Evolutionary conservation across 2,888 invertebrate species (phyloP), one percentile per base, ranked within the genome.

Genomic region (Drosophila mercatorum): DNA sequence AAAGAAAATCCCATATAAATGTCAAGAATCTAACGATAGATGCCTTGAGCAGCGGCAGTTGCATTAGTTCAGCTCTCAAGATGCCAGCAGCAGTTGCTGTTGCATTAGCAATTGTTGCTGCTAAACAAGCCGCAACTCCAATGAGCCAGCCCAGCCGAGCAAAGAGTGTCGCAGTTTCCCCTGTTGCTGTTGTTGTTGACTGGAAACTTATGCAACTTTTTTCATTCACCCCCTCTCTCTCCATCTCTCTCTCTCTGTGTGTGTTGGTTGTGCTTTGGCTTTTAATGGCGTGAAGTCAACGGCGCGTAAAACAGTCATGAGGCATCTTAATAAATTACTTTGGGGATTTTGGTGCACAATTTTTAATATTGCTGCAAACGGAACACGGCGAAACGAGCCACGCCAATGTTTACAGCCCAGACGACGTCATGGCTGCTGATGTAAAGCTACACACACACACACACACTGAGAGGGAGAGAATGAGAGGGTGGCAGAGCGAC

Each of bases 261-360:
- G 61, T 68, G 58, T 68, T 70, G 72, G 78, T 78, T 80, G 78
- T 63, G 73, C 66, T 65, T 60, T 80, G 86, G 83, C 75, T 85
- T 84, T 91, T 90, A 89, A 90, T 89, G 90, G 91, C 88, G 91
- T 88, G 85, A 91, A 91, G 83, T 90, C 90, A 92, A 77, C 91
- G 90, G 86, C 90, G 91, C 89, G 91, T 86, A 83, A 91, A 92
- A 90, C 90, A 88, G 80, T 91, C 91, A 88, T 89, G 88, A 91
- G 90, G 88, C 91, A 91, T 91, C 92, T 92, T 92, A 92, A 92
- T 91, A 91, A 92, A 92, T 92, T 92, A 92, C 91, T 92, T 87
- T 83, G 90, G 92, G 92, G 92, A 92, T 88, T 85, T 91, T 82
- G 85, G 87, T 82, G 89, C 75, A 88, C 86, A 89, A 83, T 90